These are phyloP conservation scores for Drosophila multiciliata DNA, from an alignment of 2,888 invertebrate species.

Conservation along the genomic window DNA sequence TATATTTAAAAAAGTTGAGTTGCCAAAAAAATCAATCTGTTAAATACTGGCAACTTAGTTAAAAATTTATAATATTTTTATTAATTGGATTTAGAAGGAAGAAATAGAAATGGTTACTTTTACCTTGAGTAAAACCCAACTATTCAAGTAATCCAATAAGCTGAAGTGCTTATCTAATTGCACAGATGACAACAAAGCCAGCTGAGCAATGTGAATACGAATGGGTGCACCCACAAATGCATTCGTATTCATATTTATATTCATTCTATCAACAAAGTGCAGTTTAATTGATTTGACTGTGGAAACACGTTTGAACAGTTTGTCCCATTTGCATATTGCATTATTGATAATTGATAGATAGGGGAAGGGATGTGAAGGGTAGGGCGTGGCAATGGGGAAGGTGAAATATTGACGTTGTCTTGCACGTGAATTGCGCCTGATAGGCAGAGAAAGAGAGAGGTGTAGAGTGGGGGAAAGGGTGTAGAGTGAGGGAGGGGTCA, in stretches of 20 bases:
- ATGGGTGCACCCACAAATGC: neutral
- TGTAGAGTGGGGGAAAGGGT: neutral
- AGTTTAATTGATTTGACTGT: conserved; percentile 53
- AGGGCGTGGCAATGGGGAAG: neutral
- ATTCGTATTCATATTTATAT: conserved; percentile 5
- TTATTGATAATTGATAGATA: conserved; percentile 6
- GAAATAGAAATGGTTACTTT: neutral
- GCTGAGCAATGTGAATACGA: conserved; percentile 5
- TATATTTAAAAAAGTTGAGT: neutral
- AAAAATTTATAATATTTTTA: neutral
- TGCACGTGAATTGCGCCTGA: conserved; percentile 67
- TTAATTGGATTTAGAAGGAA: neutral
- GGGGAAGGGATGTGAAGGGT: no score
- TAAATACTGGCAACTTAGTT: neutral
- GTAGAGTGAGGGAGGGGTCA: conserved; percentile 23
- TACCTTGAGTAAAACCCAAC: neutral
- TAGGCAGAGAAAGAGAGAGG: conserved; percentile 15
- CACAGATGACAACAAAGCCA: conserved; percentile 14
- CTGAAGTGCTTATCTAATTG: neutral
- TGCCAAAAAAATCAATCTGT: no score
- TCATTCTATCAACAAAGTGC: neutral
- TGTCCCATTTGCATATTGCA: conserved; percentile 36
- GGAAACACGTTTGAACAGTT: conserved; percentile 59
- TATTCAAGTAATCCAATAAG: neutral
- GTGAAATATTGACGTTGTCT: conserved; percentile 6